Conservation (phyloP, 2,113 vertebrate species). For the Zingel zingel region DNA sequence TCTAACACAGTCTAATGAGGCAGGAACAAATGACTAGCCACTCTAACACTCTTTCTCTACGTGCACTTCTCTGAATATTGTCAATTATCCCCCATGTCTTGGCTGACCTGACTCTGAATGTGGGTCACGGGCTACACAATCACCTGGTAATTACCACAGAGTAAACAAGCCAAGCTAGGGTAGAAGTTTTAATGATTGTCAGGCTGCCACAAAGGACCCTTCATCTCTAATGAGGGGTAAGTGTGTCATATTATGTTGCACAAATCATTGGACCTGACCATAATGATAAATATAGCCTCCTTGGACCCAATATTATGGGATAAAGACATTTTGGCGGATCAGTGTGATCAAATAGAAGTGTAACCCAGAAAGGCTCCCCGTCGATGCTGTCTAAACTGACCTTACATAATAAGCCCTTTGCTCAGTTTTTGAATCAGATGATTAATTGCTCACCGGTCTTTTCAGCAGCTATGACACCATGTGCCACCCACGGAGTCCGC, state of each 20-base stretch:
- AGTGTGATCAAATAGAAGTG: conserved; percentile 70
- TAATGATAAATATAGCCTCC: conserved; percentile 82
- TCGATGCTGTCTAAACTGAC: conserved; percentile 68
- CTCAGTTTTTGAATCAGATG: conserved; percentile 74
- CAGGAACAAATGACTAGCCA: conserved; percentile 78
- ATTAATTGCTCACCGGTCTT: conserved; percentile 77
- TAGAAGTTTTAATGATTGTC: conserved; percentile 86
- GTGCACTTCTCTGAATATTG: conserved; percentile 79
- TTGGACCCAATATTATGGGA: conserved; percentile 73
- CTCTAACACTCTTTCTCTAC: conserved; percentile 78
- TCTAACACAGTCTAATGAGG: conserved; percentile 82
- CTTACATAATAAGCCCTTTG: conserved; percentile 82
- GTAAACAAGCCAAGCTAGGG: conserved; percentile 83
- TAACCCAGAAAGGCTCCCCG: conserved; percentile 71
- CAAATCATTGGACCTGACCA: conserved; percentile 74
- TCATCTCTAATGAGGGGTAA: conserved; percentile 87
- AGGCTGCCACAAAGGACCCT: conserved; percentile 85
- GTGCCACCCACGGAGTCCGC: conserved; percentile 81
- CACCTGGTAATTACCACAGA: conserved; percentile 85
- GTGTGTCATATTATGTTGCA: conserved; percentile 84
- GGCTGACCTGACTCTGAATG: conserved; percentile 81
- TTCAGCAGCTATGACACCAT: conserved; percentile 83
- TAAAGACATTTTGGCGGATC: conserved; percentile 65
- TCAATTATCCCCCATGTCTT: conserved; percentile 81
- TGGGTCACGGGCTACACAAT: conserved; percentile 83